Evolutionary conservation across 2,888 invertebrate genomes (phyloP).

Genomic region (Itoplectis maculator): DNA sequence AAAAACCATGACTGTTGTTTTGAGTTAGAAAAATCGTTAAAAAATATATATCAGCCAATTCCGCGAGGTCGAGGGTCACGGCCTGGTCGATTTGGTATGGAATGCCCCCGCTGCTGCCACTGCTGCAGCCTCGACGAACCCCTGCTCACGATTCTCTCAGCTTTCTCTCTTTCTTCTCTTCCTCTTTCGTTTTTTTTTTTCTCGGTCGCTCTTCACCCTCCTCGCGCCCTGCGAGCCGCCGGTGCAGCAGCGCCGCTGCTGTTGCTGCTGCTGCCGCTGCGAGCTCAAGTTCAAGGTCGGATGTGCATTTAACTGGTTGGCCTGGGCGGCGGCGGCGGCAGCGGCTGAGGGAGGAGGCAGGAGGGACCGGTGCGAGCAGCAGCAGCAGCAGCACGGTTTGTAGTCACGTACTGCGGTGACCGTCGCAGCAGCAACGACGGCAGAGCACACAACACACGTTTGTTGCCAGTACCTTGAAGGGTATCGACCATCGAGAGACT

Average conservation of each 20-base stretch:
- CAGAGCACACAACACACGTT: constrained; percentile 43
- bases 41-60: no score
- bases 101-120: no score
- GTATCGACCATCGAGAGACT: constrained; percentile 54
- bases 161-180: constrained; percentile 13
- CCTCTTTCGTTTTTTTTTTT: no score
- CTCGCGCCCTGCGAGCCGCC: no score
- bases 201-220: constrained; percentile 6
- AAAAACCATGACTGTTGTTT: no score
- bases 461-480: constrained; percentile 46
- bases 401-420: constrained; percentile 53
- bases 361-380: constrained; percentile 19
- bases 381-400: constrained; percentile 19
- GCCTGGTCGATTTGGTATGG: no score
- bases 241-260: constrained; percentile 15
- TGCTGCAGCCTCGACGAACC: no score
- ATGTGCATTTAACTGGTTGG: constrained; percentile 63
- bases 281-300: constrained; percentile 68
- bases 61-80: no score
- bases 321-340: background rate
- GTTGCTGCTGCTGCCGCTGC: no score
- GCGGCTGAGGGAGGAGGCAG: background rate
- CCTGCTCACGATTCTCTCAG: background rate
- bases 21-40: no score
- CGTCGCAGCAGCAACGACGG: constrained; percentile 17